phyloP scores from a whole-genome alignment of 2,888 invertebrate species.

The Seira ritae region DNA sequence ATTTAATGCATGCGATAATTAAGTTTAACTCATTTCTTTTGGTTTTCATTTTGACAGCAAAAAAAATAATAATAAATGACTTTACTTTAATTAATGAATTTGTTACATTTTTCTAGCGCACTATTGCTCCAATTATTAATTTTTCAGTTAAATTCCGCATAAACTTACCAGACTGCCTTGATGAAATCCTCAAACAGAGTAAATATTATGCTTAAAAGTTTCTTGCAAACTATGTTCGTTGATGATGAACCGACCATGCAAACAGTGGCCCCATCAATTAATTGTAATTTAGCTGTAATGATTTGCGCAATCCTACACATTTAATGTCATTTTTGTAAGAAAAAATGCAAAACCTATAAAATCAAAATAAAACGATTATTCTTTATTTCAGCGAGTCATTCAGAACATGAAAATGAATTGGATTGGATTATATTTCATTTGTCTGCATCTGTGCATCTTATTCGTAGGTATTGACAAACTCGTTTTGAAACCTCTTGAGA shows the following conservation, averaged over 20 bases:
- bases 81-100: not conserved
- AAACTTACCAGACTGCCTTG: conserved; percentile 10
- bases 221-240: not conserved
- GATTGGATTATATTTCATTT: too few relatives aligned
- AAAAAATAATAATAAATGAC: too few relatives aligned
- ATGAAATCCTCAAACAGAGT: not conserved
- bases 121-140: not conserved
- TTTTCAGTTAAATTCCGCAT: too few relatives aligned
- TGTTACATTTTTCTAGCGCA: not conserved
- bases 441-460: too few relatives aligned
- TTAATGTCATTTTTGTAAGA: not conserved
- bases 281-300: not conserved
- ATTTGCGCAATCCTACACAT: conserved; percentile 10
- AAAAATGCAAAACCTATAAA: not conserved
- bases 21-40: too few relatives aligned
- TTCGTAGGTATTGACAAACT: too few relatives aligned
- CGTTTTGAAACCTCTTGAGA: too few relatives aligned
- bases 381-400: too few relatives aligned
- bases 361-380: not conserved
- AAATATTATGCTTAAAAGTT: not conserved
- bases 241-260: not conserved
- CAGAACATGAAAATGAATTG: too few relatives aligned
- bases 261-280: not conserved
- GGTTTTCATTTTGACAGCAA: too few relatives aligned
- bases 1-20: too few relatives aligned